These are phyloP conservation scores for Erebia palarica DNA, from an alignment of 2,888 invertebrate genomes.

Conservation along the genomic window DNA sequence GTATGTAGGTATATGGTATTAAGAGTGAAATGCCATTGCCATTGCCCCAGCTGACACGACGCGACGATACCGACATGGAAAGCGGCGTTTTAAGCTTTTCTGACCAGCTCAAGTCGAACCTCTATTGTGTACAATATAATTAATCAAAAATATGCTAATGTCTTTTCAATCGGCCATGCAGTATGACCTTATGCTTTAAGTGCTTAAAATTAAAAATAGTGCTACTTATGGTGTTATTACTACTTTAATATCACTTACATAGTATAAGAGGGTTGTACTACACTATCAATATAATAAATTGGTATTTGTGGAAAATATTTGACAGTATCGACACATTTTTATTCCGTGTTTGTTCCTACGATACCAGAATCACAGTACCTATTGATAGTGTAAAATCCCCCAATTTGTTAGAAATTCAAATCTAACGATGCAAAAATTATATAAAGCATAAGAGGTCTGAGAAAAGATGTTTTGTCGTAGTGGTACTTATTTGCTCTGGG, in stretches of 20 bases:
- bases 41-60: no score
- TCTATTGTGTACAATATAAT: not conserved
- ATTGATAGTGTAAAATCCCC: not conserved
- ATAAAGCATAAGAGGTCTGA: constrained; percentile 9
- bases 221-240: not conserved
- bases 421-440: not conserved
- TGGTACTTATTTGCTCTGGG: not conserved
- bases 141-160: not conserved
- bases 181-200: not conserved
- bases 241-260: not conserved
- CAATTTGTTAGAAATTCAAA: not conserved
- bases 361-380: not conserved
- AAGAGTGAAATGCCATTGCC: no score
- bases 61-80: no score
- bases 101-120: no score
- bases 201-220: not conserved
- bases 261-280: not conserved
- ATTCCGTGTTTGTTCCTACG: no score
- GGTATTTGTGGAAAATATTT: not conserved
- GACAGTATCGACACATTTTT: not conserved
- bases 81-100: no score
- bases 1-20: no score
- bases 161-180: not conserved
- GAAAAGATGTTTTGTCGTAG: not conserved
- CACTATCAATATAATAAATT: not conserved